A percentile compares a stretch with the other conserved stretches of the same genome.
phyloP scores from a whole-genome alignment of 2,797 vertebrate species.

The Clarias laeviceps region DNA sequence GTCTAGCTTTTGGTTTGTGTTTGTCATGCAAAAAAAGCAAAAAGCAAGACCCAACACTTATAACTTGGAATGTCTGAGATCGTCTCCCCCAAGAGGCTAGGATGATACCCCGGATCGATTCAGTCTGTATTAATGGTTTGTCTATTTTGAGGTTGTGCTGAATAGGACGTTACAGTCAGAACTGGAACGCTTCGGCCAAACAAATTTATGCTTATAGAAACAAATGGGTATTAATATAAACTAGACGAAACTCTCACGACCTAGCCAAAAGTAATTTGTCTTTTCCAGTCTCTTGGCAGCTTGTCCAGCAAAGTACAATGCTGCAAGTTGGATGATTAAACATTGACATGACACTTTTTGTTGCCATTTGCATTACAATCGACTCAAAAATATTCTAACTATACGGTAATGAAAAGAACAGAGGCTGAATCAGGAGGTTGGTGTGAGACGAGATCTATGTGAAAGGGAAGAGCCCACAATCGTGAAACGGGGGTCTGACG shows the following conservation, averaged over 20 bases:
- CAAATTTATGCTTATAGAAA: constrained; percentile 46
- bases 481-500: too few relatives aligned
- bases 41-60: constrained; percentile 36
- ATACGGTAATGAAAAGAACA: not conserved
- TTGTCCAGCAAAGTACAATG: not conserved
- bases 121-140: constrained; percentile 47
- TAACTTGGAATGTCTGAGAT: constrained; percentile 39
- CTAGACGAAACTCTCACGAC: constrained; percentile 35
- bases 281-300: constrained; percentile 37
- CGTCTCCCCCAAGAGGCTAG: constrained; percentile 28
- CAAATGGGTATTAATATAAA: constrained; percentile 48
- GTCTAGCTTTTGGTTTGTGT: constrained; percentile 77
- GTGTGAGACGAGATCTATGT: too few relatives aligned
- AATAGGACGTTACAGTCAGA: constrained; percentile 43
- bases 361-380: constrained; percentile 11
- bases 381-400: not conserved
- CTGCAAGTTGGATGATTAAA: constrained; percentile 19
- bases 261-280: constrained; percentile 41
- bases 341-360: constrained; percentile 5
- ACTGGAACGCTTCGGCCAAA: constrained; percentile 33
- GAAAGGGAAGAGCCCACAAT: too few relatives aligned
- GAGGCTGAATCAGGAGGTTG: too few relatives aligned
- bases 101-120: constrained; percentile 47
- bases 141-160: constrained; percentile 50
- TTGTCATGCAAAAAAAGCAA: constrained; percentile 74